Conservation (phyloP, 2,888 invertebrate species). For the Terebella lapidaria region DNA sequence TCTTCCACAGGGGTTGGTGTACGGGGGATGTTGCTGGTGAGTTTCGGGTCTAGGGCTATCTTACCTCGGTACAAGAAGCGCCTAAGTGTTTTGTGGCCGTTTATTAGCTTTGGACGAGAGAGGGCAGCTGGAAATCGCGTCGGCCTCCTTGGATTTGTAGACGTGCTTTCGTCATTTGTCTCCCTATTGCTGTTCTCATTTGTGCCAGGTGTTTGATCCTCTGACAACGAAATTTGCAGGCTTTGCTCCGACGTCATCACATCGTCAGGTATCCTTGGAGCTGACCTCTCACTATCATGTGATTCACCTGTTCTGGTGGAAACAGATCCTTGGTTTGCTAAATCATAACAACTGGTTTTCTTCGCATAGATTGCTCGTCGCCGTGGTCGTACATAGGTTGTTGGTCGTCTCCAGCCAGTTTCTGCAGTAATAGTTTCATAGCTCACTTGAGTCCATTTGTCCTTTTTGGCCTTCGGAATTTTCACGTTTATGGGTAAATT, state of each 20-base stretch:
- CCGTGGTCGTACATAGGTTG: constrained; percentile 3
- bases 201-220: constrained; percentile 36
- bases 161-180: not conserved
- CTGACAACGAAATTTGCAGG: constrained; percentile 29
- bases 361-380: not conserved
- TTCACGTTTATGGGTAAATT: too few species aligned
- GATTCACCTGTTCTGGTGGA: too few species aligned
- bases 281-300: not conserved
- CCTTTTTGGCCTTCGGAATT: constrained; percentile 11
- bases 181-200: too few species aligned
- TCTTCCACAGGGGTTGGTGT: not conserved
- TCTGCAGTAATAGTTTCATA: constrained; percentile 27
- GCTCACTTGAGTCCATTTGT: constrained; percentile 24
- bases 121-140: not conserved
- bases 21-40: not conserved
- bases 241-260: constrained; percentile 8
- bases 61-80: constrained; percentile 3
- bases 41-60: constrained; percentile 6
- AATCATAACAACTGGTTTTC: too few species aligned
- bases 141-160: not conserved
- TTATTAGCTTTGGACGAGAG: not conserved
- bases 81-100: constrained; percentile 8
- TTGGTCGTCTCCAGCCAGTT: constrained; percentile 27
- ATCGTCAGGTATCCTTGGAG: not conserved
- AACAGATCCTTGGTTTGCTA: too few species aligned